Evolutionary conservation across 2,888 invertebrate genomes (phyloP), one percentile per base, ranked within the genome.

Genomic region (Druceiella hillmani): DNA sequence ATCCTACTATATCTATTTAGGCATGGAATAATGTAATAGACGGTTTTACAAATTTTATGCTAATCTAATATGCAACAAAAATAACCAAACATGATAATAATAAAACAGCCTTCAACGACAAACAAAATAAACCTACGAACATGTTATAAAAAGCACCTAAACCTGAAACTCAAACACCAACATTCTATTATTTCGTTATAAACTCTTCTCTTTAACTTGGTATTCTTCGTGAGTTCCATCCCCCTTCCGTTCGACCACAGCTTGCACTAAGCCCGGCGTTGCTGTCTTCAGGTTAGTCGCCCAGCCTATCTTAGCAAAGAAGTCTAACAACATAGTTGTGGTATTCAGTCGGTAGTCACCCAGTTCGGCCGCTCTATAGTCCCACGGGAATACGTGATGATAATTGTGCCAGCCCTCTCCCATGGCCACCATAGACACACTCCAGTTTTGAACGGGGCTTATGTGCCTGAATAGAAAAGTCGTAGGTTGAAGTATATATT

Each of bases 401-500:
- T 89, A 93, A 65, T 93, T 93, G 67, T 93, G 93, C 86, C 89
- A 94, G 3, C 93, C 93, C 61, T 90, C 90, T 1, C 90, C 90
- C 63, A 87, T 70, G 0, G 87, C 80, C 13, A 81, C 54, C 0
- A 85, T 52, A 0, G 88, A 79, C 0, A 92, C 90, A 1, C 72
- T 64, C 47, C 75, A 70, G 57, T 87, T 91, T 63, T 93, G 83
- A 1, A 76, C 68, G 0, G 93, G 90, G 58, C 79, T 84, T 52
- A 93, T 84, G 56, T 71, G 66, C 50, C 89, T 86, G 62, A 30
- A n/a, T n/a, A n/a, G n/a, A n/a, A n/a, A n/a, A n/a, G n/a, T n/a
- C n/a, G n/a, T n/a, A n/a, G n/a, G n/a, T n/a, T n/a, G n/a, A n/a
- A n/a, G n/a, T n/a, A n/a, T n/a, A n/a, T n/a, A n/a, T n/a, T n/a